phyloP scores from a whole-genome alignment of 1,140 invertebrate genomes.

The Pseudomyrmex flavicornis region DNA sequence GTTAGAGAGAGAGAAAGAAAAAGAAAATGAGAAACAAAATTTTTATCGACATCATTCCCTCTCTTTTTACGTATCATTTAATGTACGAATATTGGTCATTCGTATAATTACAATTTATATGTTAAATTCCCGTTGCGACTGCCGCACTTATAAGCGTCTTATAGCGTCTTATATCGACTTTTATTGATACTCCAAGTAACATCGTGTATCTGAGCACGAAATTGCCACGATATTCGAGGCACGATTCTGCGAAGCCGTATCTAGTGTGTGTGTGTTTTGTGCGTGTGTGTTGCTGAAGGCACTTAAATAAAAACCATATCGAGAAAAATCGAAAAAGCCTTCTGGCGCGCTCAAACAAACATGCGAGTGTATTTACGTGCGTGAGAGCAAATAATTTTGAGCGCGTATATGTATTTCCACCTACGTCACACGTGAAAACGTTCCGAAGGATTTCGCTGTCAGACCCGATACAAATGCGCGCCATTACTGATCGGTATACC shows the following conservation, averaged over 20 bases:
- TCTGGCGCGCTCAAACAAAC: slow-evolving; percentile 19
- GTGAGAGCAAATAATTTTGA: not conserved
- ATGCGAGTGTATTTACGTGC: not conserved
- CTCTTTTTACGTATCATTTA: not conserved
- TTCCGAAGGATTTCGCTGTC: slow-evolving; percentile 4
- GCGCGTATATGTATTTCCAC: not conserved
- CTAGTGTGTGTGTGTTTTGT: not conserved
- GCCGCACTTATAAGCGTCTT: not conserved
- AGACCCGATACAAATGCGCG: not conserved
- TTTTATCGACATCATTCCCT: not conserved
- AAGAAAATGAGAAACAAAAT: not conserved
- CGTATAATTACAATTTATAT: slow-evolving; percentile 11
- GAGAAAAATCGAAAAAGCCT: slow-evolving; percentile 24
- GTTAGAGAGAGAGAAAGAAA: not conserved
- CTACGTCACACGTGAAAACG: not conserved
- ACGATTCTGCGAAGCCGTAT: slow-evolving; percentile 33
- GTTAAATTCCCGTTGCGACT: not conserved
- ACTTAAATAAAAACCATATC: slow-evolving; percentile 44
- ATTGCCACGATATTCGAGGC: slow-evolving; percentile 15
- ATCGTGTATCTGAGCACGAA: slow-evolving; percentile 13
- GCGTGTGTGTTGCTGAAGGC: slow-evolving; percentile 1
- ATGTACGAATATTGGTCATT: too few relatives aligned
- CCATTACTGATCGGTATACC: not conserved
- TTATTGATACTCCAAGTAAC: slow-evolving; percentile 18
- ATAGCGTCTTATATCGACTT: slow-evolving; percentile 23